A percentile compares a stretch with the other conserved stretches of the same genome.
phyloP scores from a whole-genome alignment of 2,113 vertebrate species.

The Caranx melampygus region DNA sequence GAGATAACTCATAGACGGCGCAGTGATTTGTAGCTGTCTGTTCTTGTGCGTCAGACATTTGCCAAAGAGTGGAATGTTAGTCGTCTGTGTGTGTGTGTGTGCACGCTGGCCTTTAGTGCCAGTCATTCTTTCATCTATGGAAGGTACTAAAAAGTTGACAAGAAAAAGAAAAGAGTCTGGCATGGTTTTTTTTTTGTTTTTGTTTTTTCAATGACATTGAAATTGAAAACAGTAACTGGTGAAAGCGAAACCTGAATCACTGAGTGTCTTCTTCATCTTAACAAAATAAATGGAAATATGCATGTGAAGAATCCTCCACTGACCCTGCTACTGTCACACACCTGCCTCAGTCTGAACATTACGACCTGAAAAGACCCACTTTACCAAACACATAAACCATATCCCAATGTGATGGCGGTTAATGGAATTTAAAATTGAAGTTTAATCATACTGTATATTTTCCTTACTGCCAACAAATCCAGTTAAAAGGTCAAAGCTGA shows the following conservation, averaged over 20 bases:
- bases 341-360: background rate
- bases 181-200: too few species aligned
- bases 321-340: background rate
- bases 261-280: background rate
- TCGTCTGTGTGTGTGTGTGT: conserved; percentile 27
- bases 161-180: background rate
- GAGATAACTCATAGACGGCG: conserved; percentile 68
- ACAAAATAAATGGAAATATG: background rate
- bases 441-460: background rate
- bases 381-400: background rate
- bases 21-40: conserved; percentile 72
- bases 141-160: conserved; percentile 31
- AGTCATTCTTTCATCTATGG: conserved; percentile 36
- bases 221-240: conserved; percentile 13
- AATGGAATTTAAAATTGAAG: background rate
- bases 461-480: background rate
- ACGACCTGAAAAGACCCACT: background rate
- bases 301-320: background rate
- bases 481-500: background rate
- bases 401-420: background rate
- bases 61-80: conserved; percentile 49
- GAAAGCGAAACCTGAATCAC: conserved; percentile 12
- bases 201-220: conserved; percentile 12
- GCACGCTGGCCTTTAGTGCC: conserved; percentile 15
- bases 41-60: conserved; percentile 49